Conservation (phyloP, 1,140 invertebrate species). For the Streblospio benedicti region DNA sequence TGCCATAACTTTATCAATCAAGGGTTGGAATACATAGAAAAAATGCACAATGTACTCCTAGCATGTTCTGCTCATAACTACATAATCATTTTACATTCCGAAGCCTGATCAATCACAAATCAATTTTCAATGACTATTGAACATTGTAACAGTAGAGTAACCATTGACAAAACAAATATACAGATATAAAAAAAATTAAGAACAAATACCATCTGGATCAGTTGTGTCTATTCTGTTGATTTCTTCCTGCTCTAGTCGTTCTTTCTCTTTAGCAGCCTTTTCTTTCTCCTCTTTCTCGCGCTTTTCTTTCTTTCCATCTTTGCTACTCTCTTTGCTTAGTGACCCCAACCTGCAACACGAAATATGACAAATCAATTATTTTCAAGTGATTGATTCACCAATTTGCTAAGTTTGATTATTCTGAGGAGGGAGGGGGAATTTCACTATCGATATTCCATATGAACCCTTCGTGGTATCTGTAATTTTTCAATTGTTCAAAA, state of each 20-base stretch:
- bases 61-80: no score
- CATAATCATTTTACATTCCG: background rate
- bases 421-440: no score
- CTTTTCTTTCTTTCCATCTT: background rate
- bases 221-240: background rate
- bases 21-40: no score
- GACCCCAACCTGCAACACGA: constrained; percentile 12
- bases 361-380: background rate
- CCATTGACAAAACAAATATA: background rate
- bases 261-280: background rate
- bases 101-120: background rate
- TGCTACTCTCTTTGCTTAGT: constrained; percentile 11
- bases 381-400: no score
- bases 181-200: background rate
- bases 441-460: no score
- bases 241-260: background rate
- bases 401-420: no score
- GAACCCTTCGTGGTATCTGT: no score
- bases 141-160: background rate
- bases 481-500: no score
- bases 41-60: no score
- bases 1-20: no score
- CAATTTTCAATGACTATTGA: background rate
- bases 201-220: background rate
- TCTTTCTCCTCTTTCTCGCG: constrained; percentile 9